phyloP scores from a whole-genome alignment of 2,797 vertebrate genomes.

The Limnodromus scolopaceus region DNA sequence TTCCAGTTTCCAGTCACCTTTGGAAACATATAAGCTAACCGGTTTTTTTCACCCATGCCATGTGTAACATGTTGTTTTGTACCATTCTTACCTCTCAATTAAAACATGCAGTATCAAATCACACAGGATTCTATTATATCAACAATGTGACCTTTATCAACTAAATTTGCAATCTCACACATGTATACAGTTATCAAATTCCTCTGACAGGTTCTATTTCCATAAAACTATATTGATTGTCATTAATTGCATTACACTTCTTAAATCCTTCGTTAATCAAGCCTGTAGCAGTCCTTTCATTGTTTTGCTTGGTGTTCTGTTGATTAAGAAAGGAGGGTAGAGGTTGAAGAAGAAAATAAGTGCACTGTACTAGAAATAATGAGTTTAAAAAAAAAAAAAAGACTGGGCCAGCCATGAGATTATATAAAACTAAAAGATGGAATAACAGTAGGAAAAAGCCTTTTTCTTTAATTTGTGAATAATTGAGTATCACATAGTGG shows the following conservation, averaged over 20 bases:
- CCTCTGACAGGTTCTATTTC: neutral
- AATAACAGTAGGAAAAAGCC: neutral
- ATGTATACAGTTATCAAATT: neutral
- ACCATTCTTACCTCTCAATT: neutral
- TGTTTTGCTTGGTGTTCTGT: neutral
- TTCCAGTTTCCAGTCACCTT: neutral
- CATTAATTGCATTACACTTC: neutral
- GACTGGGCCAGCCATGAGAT: neutral
- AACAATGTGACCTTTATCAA: neutral
- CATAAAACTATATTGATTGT: neutral
- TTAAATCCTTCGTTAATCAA: neutral
- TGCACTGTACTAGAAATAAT: neutral
- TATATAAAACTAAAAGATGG: neutral
- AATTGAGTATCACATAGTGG: neutral
- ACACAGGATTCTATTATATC: neutral
- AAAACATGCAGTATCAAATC: neutral
- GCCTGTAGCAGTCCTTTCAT: neutral
- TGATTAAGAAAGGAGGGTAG: neutral
- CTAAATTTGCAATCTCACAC: neutral
- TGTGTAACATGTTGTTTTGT: neutral
- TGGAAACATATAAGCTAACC: neutral
- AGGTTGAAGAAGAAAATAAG: neutral
- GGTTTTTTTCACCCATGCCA: neutral
- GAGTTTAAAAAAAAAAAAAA: neutral
- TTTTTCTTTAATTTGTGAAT: neutral